Evolutionary conservation across 2,888 invertebrate genomes (phyloP).

Genomic region (Eupithecia insigniata): DNA sequence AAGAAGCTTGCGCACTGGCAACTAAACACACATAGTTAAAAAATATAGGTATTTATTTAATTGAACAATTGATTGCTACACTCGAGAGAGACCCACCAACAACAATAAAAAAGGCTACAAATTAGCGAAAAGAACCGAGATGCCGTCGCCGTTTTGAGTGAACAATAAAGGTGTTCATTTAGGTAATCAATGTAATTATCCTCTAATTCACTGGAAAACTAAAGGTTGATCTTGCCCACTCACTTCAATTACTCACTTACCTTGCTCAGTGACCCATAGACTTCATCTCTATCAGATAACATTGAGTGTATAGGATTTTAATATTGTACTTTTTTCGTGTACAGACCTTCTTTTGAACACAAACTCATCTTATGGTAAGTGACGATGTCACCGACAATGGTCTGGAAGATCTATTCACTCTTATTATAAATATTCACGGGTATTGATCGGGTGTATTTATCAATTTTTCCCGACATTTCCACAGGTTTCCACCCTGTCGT

Average conservation of each 20-base stretch:
- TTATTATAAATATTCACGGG: too few relatives aligned
- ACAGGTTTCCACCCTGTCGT: too few relatives aligned
- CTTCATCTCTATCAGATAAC: not conserved
- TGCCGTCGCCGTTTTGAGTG: not conserved
- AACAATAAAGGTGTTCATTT: not conserved
- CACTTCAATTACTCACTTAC: not conserved
- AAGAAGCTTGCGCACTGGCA: slow-evolving; percentile 40
- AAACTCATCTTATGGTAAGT: too few relatives aligned
- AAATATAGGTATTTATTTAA: not conserved
- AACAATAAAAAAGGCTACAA: not conserved
- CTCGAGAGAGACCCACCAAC: not conserved
- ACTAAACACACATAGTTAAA: not conserved
- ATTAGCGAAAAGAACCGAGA: not conserved
- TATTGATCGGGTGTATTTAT: too few relatives aligned
- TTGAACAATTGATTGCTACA: not conserved
- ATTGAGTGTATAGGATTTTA: not conserved
- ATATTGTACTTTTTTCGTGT: not conserved
- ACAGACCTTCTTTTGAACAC: not conserved
- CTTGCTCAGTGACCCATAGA: not conserved
- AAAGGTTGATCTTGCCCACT: not conserved
- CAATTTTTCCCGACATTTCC: too few relatives aligned
- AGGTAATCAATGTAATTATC: not conserved
- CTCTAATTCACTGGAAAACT: not conserved
- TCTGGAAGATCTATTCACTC: too few relatives aligned
- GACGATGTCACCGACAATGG: not conserved